These are phyloP conservation scores for Acrossocheilus fasciatus DNA, from an alignment of 2,797 vertebrate genomes.

Conservation along the genomic window DNA sequence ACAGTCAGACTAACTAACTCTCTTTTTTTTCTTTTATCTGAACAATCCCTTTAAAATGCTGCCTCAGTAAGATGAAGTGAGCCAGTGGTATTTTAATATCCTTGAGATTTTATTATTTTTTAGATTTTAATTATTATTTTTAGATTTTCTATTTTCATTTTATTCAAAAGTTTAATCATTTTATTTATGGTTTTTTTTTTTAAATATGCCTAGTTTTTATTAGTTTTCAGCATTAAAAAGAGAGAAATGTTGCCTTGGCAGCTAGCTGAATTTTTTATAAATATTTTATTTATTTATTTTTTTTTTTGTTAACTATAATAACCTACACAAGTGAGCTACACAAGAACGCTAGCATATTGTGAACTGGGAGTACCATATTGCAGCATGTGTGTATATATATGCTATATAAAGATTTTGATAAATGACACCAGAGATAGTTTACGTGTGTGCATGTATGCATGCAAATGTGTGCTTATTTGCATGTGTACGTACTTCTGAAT, in stretches of 20 bases:
- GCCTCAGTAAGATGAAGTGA: background rate
- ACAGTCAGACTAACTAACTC: background rate
- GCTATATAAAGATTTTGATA: constrained; percentile 13
- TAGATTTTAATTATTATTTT: too few species aligned
- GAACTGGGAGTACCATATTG: background rate
- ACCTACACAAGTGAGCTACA: background rate
- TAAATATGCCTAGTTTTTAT: background rate
- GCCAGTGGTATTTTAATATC: background rate
- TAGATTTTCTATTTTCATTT: too few species aligned
- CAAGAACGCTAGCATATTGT: background rate
- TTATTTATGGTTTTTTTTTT: too few species aligned
- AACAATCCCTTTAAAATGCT: constrained; percentile 6
- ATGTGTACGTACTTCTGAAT: constrained; percentile 10
- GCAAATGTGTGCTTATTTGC: constrained; percentile 49
- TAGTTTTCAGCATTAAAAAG: background rate
- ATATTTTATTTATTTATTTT: background rate
- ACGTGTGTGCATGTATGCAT: constrained; percentile 43
- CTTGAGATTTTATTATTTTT: background rate
- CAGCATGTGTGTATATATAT: background rate
- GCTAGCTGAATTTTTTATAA: background rate
- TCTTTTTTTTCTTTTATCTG: too few species aligned
- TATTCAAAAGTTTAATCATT: too few species aligned
- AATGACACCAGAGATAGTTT: constrained; percentile 6
- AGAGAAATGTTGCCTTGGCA: background rate
- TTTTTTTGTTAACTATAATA: background rate